Percentiles rank a stretch among this genome's conserved stretches.
These are phyloP conservation scores for Drosophila saltans DNA, from an alignment of 1,140 invertebrate genomes.

Conservation along the genomic window DNA sequence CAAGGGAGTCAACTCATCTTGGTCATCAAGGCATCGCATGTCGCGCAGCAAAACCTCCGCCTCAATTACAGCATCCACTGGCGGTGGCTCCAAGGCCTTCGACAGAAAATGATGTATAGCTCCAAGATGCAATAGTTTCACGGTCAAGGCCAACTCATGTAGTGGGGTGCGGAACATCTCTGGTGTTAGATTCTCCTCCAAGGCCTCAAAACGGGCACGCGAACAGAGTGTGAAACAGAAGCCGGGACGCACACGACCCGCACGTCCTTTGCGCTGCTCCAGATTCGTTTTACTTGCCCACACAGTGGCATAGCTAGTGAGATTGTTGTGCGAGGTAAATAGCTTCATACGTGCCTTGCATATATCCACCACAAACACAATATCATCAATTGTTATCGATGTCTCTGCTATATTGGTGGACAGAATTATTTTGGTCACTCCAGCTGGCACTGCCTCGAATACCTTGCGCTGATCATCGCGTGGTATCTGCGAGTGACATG, in stretches of 20 bases:
- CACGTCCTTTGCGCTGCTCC: conserved; percentile 94
- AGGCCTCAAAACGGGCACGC: conserved; percentile 87
- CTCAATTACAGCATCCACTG: conserved; percentile 96
- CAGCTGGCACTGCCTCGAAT: conserved; percentile 90
- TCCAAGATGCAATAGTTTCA: conserved; percentile 92
- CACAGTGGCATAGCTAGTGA: conserved; percentile 96
- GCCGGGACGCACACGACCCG: conserved; percentile 94
- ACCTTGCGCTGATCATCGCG: conserved; percentile 95
- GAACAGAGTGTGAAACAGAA: conserved; percentile 96
- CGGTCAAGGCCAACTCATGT: conserved; percentile 93
- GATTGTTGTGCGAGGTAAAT: conserved; percentile 97
- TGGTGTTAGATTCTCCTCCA: conserved; percentile 96
- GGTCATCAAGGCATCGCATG: conserved; percentile 93
- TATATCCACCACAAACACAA: conserved; percentile 97
- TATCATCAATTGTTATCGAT: conserved; percentile 98
- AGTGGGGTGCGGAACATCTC: conserved; percentile 98
- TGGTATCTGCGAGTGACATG: conserved; percentile 95
- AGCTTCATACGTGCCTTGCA: conserved; percentile 98
- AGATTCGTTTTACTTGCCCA: conserved; percentile 97
- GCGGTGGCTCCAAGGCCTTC: conserved; percentile 97
- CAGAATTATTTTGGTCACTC: conserved; percentile 92
- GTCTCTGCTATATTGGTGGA: conserved; percentile 97
- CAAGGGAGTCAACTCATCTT: conserved; percentile 94
- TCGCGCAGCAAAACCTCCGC: conserved; percentile 90
- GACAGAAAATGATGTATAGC: conserved; percentile 95